A percentile compares a stretch with the other conserved stretches of the same genome.
Conservation (phyloP, 2,888 invertebrate genomes). For the Tipula confusa region DNA sequence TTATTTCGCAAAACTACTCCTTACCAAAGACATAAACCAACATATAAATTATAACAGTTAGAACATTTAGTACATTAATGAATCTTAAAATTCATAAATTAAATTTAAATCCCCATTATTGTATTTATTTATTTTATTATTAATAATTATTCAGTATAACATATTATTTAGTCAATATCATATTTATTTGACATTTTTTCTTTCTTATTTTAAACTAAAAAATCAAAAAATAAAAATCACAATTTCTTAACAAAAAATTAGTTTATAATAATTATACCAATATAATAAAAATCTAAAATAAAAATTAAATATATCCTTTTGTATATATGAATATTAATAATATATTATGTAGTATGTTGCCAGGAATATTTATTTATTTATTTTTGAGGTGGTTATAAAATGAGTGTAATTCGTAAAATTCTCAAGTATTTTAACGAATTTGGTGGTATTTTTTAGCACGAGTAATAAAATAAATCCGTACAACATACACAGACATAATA, state of each 20-base stretch:
- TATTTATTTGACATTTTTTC: background rate
- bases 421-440: background rate
- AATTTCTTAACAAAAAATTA: background rate
- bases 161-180: background rate
- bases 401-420: background rate
- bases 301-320: background rate
- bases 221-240: background rate
- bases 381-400: background rate
- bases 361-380: background rate
- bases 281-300: background rate
- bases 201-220: background rate
- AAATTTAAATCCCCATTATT: background rate
- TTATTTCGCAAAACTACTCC: too few relatives aligned
- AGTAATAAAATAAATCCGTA: background rate
- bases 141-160: background rate
- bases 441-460: background rate
- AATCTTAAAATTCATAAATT: too few relatives aligned
- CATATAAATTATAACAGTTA: too few relatives aligned
- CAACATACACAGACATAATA: background rate
- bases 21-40: too few relatives aligned
- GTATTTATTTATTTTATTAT: background rate
- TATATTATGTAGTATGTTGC: conserved; percentile 8
- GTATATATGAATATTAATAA: too few relatives aligned
- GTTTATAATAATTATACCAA: background rate
- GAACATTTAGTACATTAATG: too few relatives aligned